Base-by-base conservation (phyloP, 2,888 invertebrate genomes). In the Eupithecia subfuscata region DNA sequence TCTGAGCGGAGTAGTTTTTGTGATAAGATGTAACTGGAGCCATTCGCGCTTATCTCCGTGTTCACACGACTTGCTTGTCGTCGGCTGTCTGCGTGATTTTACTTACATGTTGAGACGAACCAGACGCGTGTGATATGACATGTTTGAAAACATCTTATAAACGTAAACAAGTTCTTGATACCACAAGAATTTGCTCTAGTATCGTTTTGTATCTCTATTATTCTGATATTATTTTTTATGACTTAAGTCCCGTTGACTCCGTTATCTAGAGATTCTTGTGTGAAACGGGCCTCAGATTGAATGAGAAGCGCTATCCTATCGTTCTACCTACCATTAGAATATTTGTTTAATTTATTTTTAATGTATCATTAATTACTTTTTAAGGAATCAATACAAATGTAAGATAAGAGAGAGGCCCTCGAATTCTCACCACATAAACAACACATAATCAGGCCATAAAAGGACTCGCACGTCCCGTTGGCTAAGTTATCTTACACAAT, bases 21-120 rank as follows among this genome's bases (percentile, higher is more conserved):
- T 78, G 81, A 82, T 82, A 81, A 83, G 81, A 75, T 83, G 85
- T 83, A 83, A 86, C 80, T 81, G 81, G 84, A 82, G 82, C 77
- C 83, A 75, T 70, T 74, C n/a, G 71, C 64, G 43, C 81, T 89
- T 90, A 89, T 90, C 90, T 87, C 70, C 82, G 75, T 84, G 89
- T 92, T 92, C 92, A 91, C 92, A 92, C 91, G 90, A 84, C 84
- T 82, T 80, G 37, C 64, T n/a, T 75, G 77, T 73, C 75, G 75
- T 71, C 75, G 64, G 63, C 25, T 70, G 60, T 69, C 22, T 74
- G 69, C n/a, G 14, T 56, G 40, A 34, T 30, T 64, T 34, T 9
- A 64, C 34, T 60, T 25, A 60, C 25, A 64, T 69, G 22, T 34
- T 8, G 63, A 69, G 76, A 70, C 64, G n/a, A 45, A 65, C 45